Evolutionary conservation across 2,888 invertebrate species (phyloP), one percentile per base, ranked within the genome.

Genomic region (Cryptus armator): DNA sequence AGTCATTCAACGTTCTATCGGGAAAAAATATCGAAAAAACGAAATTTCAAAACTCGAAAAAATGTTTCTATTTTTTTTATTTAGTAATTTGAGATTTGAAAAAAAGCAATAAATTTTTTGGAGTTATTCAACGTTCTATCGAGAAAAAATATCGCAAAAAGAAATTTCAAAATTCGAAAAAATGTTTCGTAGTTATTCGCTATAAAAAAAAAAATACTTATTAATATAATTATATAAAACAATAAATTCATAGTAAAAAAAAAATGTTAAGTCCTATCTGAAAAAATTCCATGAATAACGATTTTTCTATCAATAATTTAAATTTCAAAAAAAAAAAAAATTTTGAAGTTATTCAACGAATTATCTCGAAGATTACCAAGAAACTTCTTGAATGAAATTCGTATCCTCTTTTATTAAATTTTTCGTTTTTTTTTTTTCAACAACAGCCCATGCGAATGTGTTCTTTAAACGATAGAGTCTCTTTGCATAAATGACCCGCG

Each of bases 401-500:
- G 37, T 6, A 6, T 37, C 7, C 2, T 37, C 37, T 37, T 37
- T 9, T 9, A 37, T 67, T 77, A 44, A 12, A 14, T 46, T 37
- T 46, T 48, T 64, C 24, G 7, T n/a, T 59, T 62, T 64, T 66
- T 67, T 29, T 66, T 53, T 37, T 37, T 76, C 43, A 67, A 71
- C 48, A 85, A 83, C 72, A 48, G 70, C 70, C 77, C 29, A 62
- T 43, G 67, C 75, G 62, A 70, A 24, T 53, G 77, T 84, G 84
- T 74, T 77, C 83, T 88, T 86, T 85, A 86, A 85, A 80, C 86
- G 86, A 87, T 81, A 59, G 74, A 81, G 81, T 84, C 62, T 70
- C 86, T 86, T 86, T 59, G 59, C 77, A 85, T 81, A 87, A 88
- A 88, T 86, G 85, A 85, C 78, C 87, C 74, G 83, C 82, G 84